Evolutionary conservation across 2,797 vertebrate genomes (phyloP).

Genomic region (Lacerta bilineata): DNA sequence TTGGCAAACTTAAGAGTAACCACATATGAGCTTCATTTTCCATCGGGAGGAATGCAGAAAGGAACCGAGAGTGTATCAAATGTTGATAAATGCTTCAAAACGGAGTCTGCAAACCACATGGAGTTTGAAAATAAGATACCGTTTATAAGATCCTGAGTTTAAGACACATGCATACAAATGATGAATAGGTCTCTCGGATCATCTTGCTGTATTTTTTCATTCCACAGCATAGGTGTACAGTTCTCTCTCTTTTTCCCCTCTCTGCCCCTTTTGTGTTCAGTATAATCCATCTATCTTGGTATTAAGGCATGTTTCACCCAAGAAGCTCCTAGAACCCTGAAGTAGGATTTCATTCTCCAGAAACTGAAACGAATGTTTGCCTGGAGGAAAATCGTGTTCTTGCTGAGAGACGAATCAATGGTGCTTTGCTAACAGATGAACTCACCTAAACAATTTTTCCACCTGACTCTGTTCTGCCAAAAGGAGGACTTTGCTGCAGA

Average conservation of each 20-base stretch:
- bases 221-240: background rate
- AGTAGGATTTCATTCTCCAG: conserved; percentile 56
- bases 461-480: too few relatives aligned
- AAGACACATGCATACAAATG: background rate
- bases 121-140: background rate
- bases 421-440: conserved; percentile 48
- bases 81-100: background rate
- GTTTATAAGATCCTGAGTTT: background rate
- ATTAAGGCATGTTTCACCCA: conserved; percentile 35
- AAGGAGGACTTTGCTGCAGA: too few relatives aligned
- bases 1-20: background rate
- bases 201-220: conserved; percentile 1
- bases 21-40: background rate
- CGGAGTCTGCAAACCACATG: background rate
- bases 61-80: background rate
- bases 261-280: conserved; percentile 1
- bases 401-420: conserved; percentile 51
- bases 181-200: conserved; percentile 14
- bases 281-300: conserved; percentile 2
- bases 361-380: conserved; percentile 61
- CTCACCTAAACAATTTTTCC: too few relatives aligned
- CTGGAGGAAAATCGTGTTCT: conserved; percentile 53
- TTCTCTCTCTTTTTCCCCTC: background rate
- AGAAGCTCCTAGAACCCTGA: conserved; percentile 37
- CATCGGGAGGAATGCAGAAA: background rate